A percentile compares a stretch with the other conserved stretches of the same genome.
Conservation (phyloP, 1,140 invertebrate genomes). For the Archegozetes longisetosus region DNA sequence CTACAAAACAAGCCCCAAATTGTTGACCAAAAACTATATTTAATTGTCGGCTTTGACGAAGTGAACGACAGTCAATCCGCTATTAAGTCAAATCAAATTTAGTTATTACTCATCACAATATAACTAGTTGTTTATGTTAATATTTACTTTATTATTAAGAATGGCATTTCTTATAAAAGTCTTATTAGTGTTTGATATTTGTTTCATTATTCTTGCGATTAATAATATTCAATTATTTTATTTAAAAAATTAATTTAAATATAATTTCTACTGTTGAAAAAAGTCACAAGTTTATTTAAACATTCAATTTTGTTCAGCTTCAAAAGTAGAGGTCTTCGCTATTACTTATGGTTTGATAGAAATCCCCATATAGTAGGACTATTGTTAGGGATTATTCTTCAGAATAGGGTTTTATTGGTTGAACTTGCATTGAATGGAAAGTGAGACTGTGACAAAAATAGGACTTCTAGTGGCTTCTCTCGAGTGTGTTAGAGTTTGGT, state of each 20-base stretch:
- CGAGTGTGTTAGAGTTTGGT: too few species aligned
- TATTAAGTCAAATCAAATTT: neutral
- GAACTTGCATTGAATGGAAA: too few species aligned
- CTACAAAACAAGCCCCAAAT: slow-evolving; percentile 21
- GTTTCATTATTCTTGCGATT: neutral
- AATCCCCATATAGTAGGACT: too few species aligned
- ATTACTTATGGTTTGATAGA: too few species aligned
- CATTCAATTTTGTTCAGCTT: too few species aligned
- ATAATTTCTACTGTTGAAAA: too few species aligned
- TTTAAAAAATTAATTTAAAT: neutral
- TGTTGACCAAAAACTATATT: slow-evolving; percentile 20
- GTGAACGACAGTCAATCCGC: slow-evolving; percentile 19
- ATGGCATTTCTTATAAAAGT: neutral
- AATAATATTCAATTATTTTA: neutral
- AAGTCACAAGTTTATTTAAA: too few species aligned
- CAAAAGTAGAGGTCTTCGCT: too few species aligned
- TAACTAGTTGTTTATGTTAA: neutral
- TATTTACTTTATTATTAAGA: neutral
- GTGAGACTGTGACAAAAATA: too few species aligned
- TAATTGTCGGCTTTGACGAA: slow-evolving; percentile 17
- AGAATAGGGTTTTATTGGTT: too few species aligned
- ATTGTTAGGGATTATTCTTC: too few species aligned
- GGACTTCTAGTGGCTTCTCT: too few species aligned
- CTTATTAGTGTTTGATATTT: neutral
- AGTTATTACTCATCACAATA: neutral